Evolutionary conservation across 2,797 vertebrate species (phyloP), one percentile per base, ranked within the genome.

Genomic region (Phylloscopus collybita): DNA sequence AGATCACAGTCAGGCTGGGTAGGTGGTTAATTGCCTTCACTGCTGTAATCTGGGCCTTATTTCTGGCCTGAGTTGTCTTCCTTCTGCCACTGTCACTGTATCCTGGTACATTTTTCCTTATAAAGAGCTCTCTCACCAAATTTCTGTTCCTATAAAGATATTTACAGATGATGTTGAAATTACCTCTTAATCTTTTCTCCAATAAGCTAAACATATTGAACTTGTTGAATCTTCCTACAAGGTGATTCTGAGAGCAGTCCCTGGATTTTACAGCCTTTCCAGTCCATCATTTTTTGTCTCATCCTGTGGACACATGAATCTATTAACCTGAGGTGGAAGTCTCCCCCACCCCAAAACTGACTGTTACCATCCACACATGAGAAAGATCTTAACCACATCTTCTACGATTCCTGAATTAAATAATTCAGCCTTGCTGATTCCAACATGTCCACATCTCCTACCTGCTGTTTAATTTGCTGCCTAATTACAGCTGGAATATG

Each of bases 391-490:
- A 70, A 83, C 50, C 62, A 79, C 42, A 59, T 62, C 80, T 89
- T 89, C 79, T 30, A 32, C 30, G 74, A 42, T 11, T 54, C 38
- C 61, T 53, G 69, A 92, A 73, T 53, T 74, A 88, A 92, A 62
- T 64, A 89, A 93, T 67, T 78, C 79, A 90, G 56, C 67, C 72
- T 60, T 80, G 75, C 57, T 65, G 79, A 74, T 88, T 86, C 65
- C 19, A 86, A 91, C 61, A 53, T 15, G 61, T 57, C 87, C 80
- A 49, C 18, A 67, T 91, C 53, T 91, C 72, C 91, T 90, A 88
- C 89, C 94, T 95, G 87, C 94, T 92, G 96, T 80, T 95, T 92
- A 88, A 96, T 92, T 82, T 16, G 23, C 89, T 82, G 72, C 86
- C 86, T 91, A 96, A 85, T 95, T 93, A 71, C 84, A 96, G 89